Percentiles rank a stretch among this genome's conserved stretches.
phyloP scores from a whole-genome alignment of 2,113 vertebrate genomes.

The Anarhynchus alexandrinus region DNA sequence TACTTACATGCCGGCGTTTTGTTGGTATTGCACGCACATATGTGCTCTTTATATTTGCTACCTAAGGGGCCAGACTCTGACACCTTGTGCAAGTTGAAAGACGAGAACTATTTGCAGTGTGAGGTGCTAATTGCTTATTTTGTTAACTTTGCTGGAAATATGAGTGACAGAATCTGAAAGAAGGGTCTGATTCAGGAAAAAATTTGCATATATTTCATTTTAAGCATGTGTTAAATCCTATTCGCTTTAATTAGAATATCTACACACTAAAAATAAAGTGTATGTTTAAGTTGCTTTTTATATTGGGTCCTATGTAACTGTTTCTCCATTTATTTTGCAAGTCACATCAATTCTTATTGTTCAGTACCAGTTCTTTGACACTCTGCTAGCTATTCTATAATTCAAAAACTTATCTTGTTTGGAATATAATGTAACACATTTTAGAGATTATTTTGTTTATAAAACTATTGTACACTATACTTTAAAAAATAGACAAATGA shows the following conservation, averaged over 20 bases:
- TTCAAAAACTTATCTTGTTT: background rate
- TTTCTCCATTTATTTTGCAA: background rate
- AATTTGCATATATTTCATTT: constrained; percentile 35
- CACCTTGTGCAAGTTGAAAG: constrained; percentile 20
- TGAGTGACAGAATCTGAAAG: constrained; percentile 32
- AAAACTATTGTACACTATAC: background rate
- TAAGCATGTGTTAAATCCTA: constrained; percentile 2
- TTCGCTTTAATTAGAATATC: constrained; percentile 23
- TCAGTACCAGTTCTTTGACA: background rate
- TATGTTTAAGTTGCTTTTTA: background rate
- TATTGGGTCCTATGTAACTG: background rate
- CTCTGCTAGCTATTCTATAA: background rate
- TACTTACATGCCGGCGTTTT: background rate
- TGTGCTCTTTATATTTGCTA: background rate
- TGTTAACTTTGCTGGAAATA: constrained; percentile 41
- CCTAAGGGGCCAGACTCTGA: background rate
- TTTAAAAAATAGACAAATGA: background rate
- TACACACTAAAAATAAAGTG: constrained; percentile 21
- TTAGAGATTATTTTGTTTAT: background rate
- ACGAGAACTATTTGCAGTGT: background rate
- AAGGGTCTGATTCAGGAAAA: constrained; percentile 52
- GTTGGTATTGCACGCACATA: background rate
- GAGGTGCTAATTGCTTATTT: constrained; percentile 53
- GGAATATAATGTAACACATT: background rate
- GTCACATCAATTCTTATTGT: background rate